Evolutionary conservation across 2,797 vertebrate genomes (phyloP), one percentile per base, ranked within the genome.

Genomic region (Calcarius lapponicus): DNA sequence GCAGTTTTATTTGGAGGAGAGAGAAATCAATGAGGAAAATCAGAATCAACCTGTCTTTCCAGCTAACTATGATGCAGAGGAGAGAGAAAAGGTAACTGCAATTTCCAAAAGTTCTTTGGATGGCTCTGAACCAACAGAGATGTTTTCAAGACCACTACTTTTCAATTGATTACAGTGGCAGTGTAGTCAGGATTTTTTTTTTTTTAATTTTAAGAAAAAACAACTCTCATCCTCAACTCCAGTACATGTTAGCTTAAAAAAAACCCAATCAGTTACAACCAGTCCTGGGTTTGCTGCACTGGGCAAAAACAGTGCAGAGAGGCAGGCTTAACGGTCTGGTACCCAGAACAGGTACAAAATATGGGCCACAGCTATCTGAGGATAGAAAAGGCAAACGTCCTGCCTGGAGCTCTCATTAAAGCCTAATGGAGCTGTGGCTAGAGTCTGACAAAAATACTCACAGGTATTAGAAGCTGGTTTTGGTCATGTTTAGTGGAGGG

Each of bases 1-100:
- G 99, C 99, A 99, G 96, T 99, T 99, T 97, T 99, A 99, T 97
- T 96, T 99, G 96, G 99, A 99, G 84, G 99, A 99, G 87, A 98
- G 99, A 97, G 98, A 98, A 91, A 98, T 99, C 70, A 98, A 98
- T 13, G 98, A 98, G 38, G 99, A 99, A 17, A 97, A 98, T 26
- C 98, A 98, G 75, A 98, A 98, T 73, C 98, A 98, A 93, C 98
- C 99, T 18, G 61, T 67, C 45, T 98, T 99, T 84, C 98, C 99
- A 1, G 98, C 98, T 67, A 97, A 84, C 80, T 99, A 99, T 7
- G 98, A 99, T 1, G 97, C 98, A 5, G 98, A 99, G 24, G 98
- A 99, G 92, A 98, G 98, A 73, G 99, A 99, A 96, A 99, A 99
- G 98, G 99, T 99, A 94, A 88, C 13, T 29, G n/a, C n/a, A 90